phyloP scores from a whole-genome alignment of 1,140 invertebrate genomes.

The Melipona quadrifasciata region DNA sequence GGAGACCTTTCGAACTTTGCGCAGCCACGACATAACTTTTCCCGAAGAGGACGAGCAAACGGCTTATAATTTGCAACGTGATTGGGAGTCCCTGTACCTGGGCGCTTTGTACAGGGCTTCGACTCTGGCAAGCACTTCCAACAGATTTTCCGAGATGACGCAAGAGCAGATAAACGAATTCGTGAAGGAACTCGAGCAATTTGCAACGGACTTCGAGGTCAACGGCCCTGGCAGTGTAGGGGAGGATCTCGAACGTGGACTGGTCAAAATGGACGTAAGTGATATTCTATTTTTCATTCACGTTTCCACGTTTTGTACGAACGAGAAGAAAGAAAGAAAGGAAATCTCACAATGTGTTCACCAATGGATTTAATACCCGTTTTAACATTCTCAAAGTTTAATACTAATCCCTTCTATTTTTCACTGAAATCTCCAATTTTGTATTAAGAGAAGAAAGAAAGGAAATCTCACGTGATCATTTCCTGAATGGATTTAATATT shows the following conservation, averaged over 20 bases:
- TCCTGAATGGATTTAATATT: too few species aligned
- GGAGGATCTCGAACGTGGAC: conserved; percentile 88
- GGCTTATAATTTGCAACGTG: conserved; percentile 84
- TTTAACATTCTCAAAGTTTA: too few species aligned
- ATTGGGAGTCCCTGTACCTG: conserved; percentile 87
- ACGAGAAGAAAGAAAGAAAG: neutral
- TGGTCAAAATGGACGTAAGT: conserved; percentile 85
- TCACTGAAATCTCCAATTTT: too few species aligned
- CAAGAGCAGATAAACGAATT: conserved; percentile 88
- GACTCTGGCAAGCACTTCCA: conserved; percentile 87
- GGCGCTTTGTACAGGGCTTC: conserved; percentile 86
- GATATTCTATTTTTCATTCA: neutral
- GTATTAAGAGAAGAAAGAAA: too few species aligned
- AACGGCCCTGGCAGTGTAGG: conserved; percentile 91
- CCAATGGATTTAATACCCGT: too few species aligned
- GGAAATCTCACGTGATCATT: too few species aligned
- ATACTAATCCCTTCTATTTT: too few species aligned
- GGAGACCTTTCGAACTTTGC: conserved; percentile 73
- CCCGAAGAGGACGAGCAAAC: conserved; percentile 82
- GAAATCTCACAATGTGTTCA: neutral
- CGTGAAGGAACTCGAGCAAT: conserved; percentile 84
- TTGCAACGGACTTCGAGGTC: conserved; percentile 87
- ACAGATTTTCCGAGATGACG: conserved; percentile 90
- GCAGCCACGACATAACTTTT: conserved; percentile 75
- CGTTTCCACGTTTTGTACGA: neutral